These are phyloP conservation scores for Eremophila alpestris DNA, from an alignment of 2,797 vertebrate genomes.

Conservation along the genomic window DNA sequence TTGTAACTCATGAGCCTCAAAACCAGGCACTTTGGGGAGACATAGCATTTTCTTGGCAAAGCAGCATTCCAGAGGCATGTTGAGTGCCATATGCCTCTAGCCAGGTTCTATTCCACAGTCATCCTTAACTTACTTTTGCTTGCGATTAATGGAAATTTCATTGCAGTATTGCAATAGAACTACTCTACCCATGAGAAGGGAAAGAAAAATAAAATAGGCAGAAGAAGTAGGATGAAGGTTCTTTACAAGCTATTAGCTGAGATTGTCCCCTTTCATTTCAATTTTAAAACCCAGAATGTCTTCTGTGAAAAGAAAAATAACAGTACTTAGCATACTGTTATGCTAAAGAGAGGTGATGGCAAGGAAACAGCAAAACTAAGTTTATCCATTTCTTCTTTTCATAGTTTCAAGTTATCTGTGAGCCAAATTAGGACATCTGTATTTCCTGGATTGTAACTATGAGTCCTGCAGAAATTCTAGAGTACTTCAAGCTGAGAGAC, in stretches of 20 bases:
- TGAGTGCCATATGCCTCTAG: neutral
- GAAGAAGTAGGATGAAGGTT: neutral
- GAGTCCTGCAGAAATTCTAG: neutral
- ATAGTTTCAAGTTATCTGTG: neutral
- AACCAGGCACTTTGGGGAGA: neutral
- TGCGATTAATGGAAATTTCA: neutral
- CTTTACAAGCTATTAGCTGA: neutral
- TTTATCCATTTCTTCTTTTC: neutral
- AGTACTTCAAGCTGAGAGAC: neutral
- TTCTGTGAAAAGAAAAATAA: neutral
- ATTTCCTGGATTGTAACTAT: neutral
- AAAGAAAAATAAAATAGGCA: neutral
- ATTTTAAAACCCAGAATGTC: neutral
- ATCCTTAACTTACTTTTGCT: neutral
- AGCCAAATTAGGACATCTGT: neutral
- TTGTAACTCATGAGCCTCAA: neutral
- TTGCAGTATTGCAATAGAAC: neutral
- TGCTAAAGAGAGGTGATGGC: neutral
- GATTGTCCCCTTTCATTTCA: neutral
- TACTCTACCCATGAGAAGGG: neutral
- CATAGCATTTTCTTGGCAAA: neutral
- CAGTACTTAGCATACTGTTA: neutral
- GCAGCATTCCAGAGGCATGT: neutral
- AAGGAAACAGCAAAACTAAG: neutral
- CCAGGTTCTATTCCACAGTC: neutral